These are phyloP conservation scores for Pseudomyrmex gracilis DNA, from an alignment of 1,140 invertebrate species.

Conservation along the genomic window DNA sequence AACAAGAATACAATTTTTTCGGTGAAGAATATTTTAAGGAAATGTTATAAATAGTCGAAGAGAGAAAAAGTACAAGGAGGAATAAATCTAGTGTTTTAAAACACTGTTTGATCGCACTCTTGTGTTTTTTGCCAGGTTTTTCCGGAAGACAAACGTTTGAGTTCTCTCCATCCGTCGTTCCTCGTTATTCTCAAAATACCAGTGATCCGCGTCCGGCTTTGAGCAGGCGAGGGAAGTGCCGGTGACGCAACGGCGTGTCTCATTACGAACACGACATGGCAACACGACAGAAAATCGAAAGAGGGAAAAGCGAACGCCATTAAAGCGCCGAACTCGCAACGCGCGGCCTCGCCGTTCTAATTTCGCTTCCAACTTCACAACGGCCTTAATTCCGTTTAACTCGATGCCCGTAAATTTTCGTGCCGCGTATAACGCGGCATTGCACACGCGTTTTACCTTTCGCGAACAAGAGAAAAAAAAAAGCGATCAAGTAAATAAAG, in stretches of 20 bases:
- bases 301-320: slow-evolving; percentile 35
- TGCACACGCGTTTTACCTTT: not conserved
- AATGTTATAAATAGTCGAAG: no score
- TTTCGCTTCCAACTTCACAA: slow-evolving; percentile 58
- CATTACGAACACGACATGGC: slow-evolving; percentile 18
- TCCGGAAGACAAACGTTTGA: not conserved
- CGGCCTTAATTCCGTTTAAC: slow-evolving; percentile 62
- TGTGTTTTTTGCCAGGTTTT: not conserved
- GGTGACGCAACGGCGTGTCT: slow-evolving; percentile 30
- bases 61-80: no score
- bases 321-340: not conserved
- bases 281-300: slow-evolving; percentile 49
- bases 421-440: slow-evolving; percentile 29
- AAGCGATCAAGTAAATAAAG: slow-evolving; percentile 45
- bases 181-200: slow-evolving; percentile 58
- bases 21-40: no score
- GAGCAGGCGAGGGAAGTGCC: not conserved
- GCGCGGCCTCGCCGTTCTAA: slow-evolving; percentile 57
- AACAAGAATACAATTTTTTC: no score
- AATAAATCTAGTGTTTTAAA: no score
- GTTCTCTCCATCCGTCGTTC: not conserved
- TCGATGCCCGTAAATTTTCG: slow-evolving; percentile 64
- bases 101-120: not conserved
- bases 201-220: slow-evolving; percentile 44
- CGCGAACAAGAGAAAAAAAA: not conserved